Base-by-base conservation (phyloP, 2,797 vertebrate species). In the Sebastes oblongus region DNA sequence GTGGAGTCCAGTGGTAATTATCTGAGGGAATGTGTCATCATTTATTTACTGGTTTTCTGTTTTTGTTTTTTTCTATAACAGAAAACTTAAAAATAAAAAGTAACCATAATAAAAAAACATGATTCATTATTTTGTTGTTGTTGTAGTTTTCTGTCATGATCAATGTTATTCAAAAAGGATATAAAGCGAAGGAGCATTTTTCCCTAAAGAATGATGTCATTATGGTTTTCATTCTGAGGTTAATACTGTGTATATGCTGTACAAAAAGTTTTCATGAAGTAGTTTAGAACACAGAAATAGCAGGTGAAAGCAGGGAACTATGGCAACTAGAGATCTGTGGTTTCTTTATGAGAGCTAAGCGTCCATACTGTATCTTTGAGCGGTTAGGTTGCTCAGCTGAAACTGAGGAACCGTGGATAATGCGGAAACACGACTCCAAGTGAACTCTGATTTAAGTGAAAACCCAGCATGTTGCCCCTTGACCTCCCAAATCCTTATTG, bases 401-500 rank as follows among this genome's bases (percentile, higher is more conserved):
- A 64, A 62, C 13, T 1, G 16, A 69, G 2, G 10, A 70, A 60
- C 25, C 18, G 2, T 60, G 27, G 46, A 9, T 22, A 22, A 55
- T 24, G 25, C 14, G 10, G 3, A 70, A 69, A 75, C 24, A 67
- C 2, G 5, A 39, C 32, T 71, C 39, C 46, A 13, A 69, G 22
- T 59, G 20, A 77, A 64, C 27, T 73, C 54, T 0, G 2, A 66
- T 75, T 74, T 62, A 10, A 68, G 39, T 67, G n/a, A 39, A 62
- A 84, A 66, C 20, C 14, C 29, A 46, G 42, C 66, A 71, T 80
- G 69, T 34, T 62, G 30, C 10, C 78, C 82, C 22, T 70, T 86
- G 83, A 92, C 83, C 81, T 81, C 52, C 29, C 22, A 60, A 83
- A 81, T 81, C 64, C 39, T 66, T 42, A 69, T 25, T 83, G 85